A percentile compares a stretch with the other conserved stretches of the same genome.
Evolutionary conservation across 2,113 vertebrate species (phyloP).

Genomic region (Egretta garzetta): DNA sequence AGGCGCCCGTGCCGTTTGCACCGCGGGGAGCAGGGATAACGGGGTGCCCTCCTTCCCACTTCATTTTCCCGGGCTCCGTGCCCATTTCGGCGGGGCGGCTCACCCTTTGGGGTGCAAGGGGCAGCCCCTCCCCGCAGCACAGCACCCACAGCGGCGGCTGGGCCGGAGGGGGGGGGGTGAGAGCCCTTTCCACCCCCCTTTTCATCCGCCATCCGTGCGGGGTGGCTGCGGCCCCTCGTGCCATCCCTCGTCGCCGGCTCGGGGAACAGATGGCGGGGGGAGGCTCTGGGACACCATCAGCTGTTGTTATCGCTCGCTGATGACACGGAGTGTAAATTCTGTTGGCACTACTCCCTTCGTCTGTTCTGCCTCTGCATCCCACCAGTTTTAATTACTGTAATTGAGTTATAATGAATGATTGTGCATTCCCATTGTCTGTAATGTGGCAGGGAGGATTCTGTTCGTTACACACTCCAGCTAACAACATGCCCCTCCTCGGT

Average conservation of each 20-base stretch:
- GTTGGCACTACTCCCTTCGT: conserved; percentile 70
- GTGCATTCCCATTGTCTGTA: conserved; percentile 64
- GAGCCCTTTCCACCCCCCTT: background rate
- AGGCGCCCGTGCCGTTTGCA: accelerated
- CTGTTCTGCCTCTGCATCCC: conserved; percentile 73
- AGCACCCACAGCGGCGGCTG: background rate
- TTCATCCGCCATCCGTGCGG: background rate
- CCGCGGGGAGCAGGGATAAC: accelerated
- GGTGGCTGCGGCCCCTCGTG: background rate
- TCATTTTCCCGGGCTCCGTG: accelerated
- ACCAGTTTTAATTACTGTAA: conserved; percentile 81
- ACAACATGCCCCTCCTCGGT: background rate
- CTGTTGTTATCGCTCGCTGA: conserved; percentile 72
- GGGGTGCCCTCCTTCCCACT: background rate
- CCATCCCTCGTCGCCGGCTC: background rate
- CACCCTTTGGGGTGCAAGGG: background rate
- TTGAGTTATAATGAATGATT: conserved; percentile 80
- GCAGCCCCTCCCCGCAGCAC: background rate
- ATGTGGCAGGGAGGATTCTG: conserved; percentile 30
- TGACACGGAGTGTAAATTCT: conserved; percentile 74
- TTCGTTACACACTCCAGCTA: background rate
- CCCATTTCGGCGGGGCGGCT: accelerated
- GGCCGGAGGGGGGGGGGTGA: background rate
- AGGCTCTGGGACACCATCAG: conserved; percentile 57
- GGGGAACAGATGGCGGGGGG: conserved; percentile 76